Percentiles rank a stretch among this genome's conserved stretches.
These are phyloP conservation scores for Vulpes ferrilata DNA, from an alignment of 2,113 vertebrate genomes.

Conservation along the genomic window DNA sequence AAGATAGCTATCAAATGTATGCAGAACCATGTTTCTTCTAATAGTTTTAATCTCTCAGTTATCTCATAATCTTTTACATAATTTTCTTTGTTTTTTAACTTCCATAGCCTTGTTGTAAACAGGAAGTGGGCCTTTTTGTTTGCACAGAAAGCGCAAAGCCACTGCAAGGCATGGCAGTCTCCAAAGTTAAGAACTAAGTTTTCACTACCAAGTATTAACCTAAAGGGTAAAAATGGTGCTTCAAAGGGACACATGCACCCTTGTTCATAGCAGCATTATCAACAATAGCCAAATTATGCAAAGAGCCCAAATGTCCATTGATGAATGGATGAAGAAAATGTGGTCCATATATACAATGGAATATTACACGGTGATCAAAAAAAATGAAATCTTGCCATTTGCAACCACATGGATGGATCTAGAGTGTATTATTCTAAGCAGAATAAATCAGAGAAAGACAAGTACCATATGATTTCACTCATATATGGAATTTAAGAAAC, in stretches of 20 bases:
- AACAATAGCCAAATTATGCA: neutral
- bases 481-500: neutral
- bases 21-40: conserved; percentile 10
- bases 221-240: neutral
- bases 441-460: neutral
- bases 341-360: neutral
- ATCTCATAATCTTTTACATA: conserved; percentile 63
- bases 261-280: neutral
- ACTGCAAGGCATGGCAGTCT: neutral
- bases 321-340: neutral
- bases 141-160: neutral
- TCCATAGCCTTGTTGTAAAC: neutral
- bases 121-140: conserved; percentile 6
- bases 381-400: neutral
- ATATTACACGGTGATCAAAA: neutral
- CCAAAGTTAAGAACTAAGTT: neutral
- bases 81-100: conserved; percentile 47
- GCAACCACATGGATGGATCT: neutral
- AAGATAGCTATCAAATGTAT: conserved; percentile 41
- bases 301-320: neutral
- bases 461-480: neutral
- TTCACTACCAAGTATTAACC: neutral
- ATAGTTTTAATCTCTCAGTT: neutral
- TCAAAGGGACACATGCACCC: neutral
- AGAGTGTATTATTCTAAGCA: neutral